These are phyloP conservation scores for Frieseomelitta varia DNA, from an alignment of 1,140 invertebrate species.

Conservation along the genomic window DNA sequence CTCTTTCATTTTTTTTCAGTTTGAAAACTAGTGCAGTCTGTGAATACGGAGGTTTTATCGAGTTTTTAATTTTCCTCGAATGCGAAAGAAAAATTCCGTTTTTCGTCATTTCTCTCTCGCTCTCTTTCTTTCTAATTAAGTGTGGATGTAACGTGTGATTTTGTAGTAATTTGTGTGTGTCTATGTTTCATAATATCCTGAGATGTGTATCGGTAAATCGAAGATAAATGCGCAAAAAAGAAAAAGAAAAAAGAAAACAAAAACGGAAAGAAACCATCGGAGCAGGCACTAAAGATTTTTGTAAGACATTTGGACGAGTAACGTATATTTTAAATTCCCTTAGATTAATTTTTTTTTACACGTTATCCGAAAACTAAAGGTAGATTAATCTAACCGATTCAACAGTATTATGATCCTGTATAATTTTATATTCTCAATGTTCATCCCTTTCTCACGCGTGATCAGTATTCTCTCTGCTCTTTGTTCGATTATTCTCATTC, in stretches of 20 bases:
- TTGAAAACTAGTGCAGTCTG: neutral
- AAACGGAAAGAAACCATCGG: conserved; percentile 14
- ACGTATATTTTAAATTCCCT: neutral
- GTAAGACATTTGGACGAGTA: conserved; percentile 8
- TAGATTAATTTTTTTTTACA: conserved; percentile 7
- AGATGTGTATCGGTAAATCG: conserved; percentile 16
- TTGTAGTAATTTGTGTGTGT: conserved; percentile 55
- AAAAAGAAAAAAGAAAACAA: neutral
- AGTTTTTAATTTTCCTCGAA: neutral
- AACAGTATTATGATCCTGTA: conserved; percentile 58
- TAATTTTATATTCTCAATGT: conserved; percentile 16
- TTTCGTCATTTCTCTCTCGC: conserved; percentile 18
- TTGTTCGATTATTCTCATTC: conserved; percentile 34
- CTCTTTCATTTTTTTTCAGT: neutral
- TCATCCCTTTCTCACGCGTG: neutral
- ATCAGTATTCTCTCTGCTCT: conserved; percentile 30
- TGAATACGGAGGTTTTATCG: conserved; percentile 24
- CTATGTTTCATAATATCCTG: conserved; percentile 33
- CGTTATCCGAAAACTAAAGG: neutral
- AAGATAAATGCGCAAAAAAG: conserved; percentile 12
- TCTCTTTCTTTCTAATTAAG: conserved; percentile 36
- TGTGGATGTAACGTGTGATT: conserved; percentile 61
- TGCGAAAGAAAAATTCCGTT: conserved; percentile 35
- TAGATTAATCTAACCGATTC: conserved; percentile 52
- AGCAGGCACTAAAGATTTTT: conserved; percentile 49